Conservation (phyloP, 2,888 invertebrate species). For the Corbicula japonica region DNA sequence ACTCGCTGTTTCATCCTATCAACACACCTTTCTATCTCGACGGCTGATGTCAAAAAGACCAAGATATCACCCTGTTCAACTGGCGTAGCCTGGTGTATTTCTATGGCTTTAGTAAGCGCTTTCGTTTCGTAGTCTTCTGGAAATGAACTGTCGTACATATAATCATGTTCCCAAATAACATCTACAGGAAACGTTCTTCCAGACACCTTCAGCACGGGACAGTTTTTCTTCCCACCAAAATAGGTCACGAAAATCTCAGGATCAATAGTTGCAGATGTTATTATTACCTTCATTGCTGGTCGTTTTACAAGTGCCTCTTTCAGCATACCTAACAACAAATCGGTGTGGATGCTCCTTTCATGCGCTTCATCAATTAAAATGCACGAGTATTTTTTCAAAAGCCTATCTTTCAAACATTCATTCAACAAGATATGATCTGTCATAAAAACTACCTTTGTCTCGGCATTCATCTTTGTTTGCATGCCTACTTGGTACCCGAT, state of each 20-base stretch:
- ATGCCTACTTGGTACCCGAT: constrained; percentile 84
- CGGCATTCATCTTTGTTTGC: constrained; percentile 60
- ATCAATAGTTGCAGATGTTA: constrained; percentile 86
- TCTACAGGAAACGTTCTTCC: no score
- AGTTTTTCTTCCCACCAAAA: constrained; percentile 82
- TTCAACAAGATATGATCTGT: no score
- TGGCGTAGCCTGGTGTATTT: constrained; percentile 77
- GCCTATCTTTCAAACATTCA: no score
- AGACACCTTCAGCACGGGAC: no score
- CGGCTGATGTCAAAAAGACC: constrained; percentile 85
- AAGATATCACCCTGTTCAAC: constrained; percentile 84
- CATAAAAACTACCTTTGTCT: constrained; percentile 83
- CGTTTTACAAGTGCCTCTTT: constrained; percentile 77
- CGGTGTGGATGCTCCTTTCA: constrained; percentile 85
- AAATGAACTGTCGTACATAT: constrained; percentile 61
- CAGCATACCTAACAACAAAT: constrained; percentile 85
- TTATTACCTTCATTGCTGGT: constrained; percentile 82
- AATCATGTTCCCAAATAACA: constrained; percentile 73
- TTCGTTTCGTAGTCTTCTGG: constrained; percentile 73
- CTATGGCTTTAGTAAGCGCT: constrained; percentile 79
- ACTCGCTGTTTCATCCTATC: constrained; percentile 57
- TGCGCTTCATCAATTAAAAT: constrained; percentile 87
- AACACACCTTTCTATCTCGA: constrained; percentile 83
- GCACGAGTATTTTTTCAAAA: constrained; percentile 73
- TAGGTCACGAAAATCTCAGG: constrained; percentile 82